Evolutionary conservation across 1,140 invertebrate genomes (phyloP).

Genomic region (Dendrolimus kikuchii): DNA sequence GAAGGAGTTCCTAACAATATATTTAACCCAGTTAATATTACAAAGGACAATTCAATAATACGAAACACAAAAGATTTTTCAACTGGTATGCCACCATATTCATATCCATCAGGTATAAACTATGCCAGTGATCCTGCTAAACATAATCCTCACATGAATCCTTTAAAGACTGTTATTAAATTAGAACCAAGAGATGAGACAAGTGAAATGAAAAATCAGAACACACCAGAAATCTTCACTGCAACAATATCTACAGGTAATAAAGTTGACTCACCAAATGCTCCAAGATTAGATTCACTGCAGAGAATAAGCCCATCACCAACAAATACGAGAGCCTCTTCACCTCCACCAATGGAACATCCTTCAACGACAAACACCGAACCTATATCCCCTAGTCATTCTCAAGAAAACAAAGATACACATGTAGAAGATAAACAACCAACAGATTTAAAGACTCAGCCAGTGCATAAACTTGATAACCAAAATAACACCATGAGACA

Average conservation of each 20-base stretch:
- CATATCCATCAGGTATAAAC: conserved; percentile 52
- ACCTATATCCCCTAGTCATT: conserved; percentile 56
- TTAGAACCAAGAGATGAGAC: conserved; percentile 74
- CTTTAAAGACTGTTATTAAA: conserved; percentile 72
- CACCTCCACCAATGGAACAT: conserved; percentile 65
- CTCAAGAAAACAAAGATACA: conserved; percentile 58
- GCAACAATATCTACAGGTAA: conserved; percentile 59
- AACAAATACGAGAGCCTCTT: conserved; percentile 48
- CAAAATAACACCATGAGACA: conserved; percentile 55
- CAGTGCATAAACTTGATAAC: conserved; percentile 48
- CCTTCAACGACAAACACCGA: conserved; percentile 47
- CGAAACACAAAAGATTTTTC: conserved; percentile 59
- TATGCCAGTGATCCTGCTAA: conserved; percentile 57
- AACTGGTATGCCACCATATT: conserved; percentile 48
- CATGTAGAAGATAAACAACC: conserved; percentile 61
- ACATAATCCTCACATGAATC: conserved; percentile 58
- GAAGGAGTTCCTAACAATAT: conserved; percentile 56
- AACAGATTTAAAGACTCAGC: conserved; percentile 60
- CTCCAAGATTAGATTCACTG: conserved; percentile 48
- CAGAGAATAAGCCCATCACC: conserved; percentile 63
- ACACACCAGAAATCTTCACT: conserved; percentile 63
- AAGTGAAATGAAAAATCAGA: conserved; percentile 70
- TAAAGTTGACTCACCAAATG: conserved; percentile 57
- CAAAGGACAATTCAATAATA: conserved; percentile 57
- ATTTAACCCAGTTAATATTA: conserved; percentile 59